phyloP scores from a whole-genome alignment of 1,140 invertebrate genomes.

The Vanessa tameamea region DNA sequence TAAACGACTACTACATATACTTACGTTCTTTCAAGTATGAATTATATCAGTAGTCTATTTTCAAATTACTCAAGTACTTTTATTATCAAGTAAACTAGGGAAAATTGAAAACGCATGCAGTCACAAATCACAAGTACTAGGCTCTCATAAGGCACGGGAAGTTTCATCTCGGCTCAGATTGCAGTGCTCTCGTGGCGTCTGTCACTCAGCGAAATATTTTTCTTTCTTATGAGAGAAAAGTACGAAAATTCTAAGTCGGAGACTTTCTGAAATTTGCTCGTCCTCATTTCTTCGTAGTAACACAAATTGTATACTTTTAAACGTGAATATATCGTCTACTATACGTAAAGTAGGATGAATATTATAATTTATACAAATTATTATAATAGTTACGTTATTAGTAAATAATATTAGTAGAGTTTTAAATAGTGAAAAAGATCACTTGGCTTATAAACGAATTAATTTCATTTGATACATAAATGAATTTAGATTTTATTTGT shows the following conservation, averaged over 20 bases:
- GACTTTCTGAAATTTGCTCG: conserved; percentile 38
- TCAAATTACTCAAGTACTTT: no score
- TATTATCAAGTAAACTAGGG: background rate
- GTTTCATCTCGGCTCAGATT: conserved; percentile 39
- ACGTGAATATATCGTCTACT: conserved; percentile 19
- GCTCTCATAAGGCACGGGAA: conserved; percentile 39
- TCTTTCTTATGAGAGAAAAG: conserved; percentile 40
- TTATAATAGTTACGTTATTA: no score
- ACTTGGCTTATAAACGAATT: no score
- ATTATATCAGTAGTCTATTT: no score
- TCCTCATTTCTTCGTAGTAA: conserved; percentile 29
- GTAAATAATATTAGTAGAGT: no score
- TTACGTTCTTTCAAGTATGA: no score
- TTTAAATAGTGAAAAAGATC: no score
- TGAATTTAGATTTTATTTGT: no score
- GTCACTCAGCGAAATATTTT: conserved; percentile 45
- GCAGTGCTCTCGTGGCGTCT: conserved; percentile 42
- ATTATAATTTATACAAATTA: no score
- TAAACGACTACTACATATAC: no score
- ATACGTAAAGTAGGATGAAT: background rate
- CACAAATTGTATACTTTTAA: conserved; percentile 34
- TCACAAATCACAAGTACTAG: conserved; percentile 38
- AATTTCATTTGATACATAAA: no score
- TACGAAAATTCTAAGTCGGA: conserved; percentile 38
- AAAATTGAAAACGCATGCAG: conserved; percentile 3